phyloP scores from a whole-genome alignment of 2,888 invertebrate species.

The Drosophila niveifrons region DNA sequence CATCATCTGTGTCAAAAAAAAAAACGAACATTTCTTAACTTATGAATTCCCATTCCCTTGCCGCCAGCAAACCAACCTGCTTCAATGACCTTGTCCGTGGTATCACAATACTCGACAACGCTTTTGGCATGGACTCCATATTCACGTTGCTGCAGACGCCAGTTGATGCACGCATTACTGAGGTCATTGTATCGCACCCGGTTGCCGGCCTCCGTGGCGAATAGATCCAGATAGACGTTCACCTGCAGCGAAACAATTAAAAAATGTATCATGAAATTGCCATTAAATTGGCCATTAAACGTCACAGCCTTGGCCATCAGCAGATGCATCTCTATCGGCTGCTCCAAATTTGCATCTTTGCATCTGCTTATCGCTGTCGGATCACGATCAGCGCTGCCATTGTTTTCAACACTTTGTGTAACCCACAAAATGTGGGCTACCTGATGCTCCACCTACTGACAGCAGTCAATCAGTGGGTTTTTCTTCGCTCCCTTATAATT shows the following conservation, averaged over 20 bases:
- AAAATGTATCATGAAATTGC: slow-evolving; percentile 33
- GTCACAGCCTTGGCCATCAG: slow-evolving; percentile 58
- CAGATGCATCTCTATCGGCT: slow-evolving; percentile 34
- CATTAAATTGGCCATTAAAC: slow-evolving; percentile 40
- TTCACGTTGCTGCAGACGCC: slow-evolving; percentile 63
- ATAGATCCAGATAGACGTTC: slow-evolving; percentile 79
- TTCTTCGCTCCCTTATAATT: slow-evolving; percentile 21
- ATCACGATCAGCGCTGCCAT: not conserved
- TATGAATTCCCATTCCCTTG: too few species aligned
- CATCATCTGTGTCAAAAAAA: slow-evolving; percentile 61
- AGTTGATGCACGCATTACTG: slow-evolving; percentile 79
- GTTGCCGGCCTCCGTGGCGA: slow-evolving; percentile 68
- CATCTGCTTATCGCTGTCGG: slow-evolving; percentile 17
- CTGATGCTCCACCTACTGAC: slow-evolving; percentile 39
- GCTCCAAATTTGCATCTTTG: slow-evolving; percentile 20
- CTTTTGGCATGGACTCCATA: slow-evolving; percentile 73
- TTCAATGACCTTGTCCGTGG: slow-evolving; percentile 56
- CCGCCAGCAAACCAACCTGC: slow-evolving; percentile 57
- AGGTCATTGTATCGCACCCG: slow-evolving; percentile 73
- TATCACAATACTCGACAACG: slow-evolving; percentile 79
- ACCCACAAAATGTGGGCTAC: slow-evolving; percentile 40
- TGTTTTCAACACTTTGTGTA: slow-evolving; percentile 39
- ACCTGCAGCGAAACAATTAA: slow-evolving; percentile 59
- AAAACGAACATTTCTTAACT: not conserved
- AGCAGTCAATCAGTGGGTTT: slow-evolving; percentile 61